Conservation (phyloP, 2,113 vertebrate species). For the Elephas maximus region DNA sequence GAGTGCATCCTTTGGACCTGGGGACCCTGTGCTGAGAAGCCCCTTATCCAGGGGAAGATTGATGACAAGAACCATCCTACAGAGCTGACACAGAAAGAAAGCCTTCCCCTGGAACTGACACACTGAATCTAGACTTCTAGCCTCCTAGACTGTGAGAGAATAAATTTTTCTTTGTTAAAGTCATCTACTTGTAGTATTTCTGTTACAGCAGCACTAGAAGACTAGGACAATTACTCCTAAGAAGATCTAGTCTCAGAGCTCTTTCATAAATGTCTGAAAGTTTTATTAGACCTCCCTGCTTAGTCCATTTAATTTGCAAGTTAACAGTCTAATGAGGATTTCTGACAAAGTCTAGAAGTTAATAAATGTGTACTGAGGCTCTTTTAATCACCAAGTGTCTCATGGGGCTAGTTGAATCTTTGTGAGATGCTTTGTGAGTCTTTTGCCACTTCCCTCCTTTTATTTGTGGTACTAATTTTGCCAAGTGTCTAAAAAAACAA, state of each 20-base stretch:
- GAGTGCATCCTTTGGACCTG: no score
- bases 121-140: no score
- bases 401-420: not conserved
- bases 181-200: no score
- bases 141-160: no score
- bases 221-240: not conserved
- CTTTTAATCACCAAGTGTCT: slow-evolving; percentile 8
- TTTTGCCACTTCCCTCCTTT: not conserved
- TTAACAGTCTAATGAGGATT: not conserved
- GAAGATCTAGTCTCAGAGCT: not conserved
- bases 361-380: not conserved
- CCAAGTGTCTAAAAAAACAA: not conserved
- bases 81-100: no score
- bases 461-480: not conserved
- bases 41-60: no score
- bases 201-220: no score
- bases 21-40: no score
- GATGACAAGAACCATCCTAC: no score
- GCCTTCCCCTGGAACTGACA: no score
- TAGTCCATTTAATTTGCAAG: not conserved
- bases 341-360: not conserved
- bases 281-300: not conserved
- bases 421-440: not conserved
- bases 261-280: not conserved
- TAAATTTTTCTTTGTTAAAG: no score